phyloP scores from a whole-genome alignment of 2,888 invertebrate genomes.

The Mythimna pallens region DNA sequence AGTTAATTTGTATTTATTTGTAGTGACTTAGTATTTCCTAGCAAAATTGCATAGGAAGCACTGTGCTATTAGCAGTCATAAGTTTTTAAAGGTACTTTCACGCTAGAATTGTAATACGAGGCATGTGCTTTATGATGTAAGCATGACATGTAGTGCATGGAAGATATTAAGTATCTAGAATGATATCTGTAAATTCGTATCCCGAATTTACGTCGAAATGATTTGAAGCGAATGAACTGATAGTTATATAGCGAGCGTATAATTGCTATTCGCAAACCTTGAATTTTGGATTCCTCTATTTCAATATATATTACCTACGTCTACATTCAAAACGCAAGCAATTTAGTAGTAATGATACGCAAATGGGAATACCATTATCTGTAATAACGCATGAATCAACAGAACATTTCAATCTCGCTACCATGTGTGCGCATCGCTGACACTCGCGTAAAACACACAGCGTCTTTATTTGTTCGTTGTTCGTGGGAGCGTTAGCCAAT shows the following conservation, averaged over 20 bases:
- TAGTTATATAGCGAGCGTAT: not conserved
- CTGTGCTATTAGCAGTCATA: not conserved
- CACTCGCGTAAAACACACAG: constrained; percentile 17
- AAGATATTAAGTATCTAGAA: not conserved
- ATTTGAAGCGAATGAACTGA: constrained; percentile 11
- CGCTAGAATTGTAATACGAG: not conserved
- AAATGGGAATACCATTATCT: constrained; percentile 24
- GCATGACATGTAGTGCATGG: not conserved
- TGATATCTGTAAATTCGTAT: not conserved
- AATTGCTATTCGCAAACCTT: constrained; percentile 12
- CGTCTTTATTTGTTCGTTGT: constrained; percentile 11
- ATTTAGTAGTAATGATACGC: constrained; percentile 36
- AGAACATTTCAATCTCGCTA: constrained; percentile 23
- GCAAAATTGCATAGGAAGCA: not conserved
- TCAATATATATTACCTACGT: constrained; percentile 12
- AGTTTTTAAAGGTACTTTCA: not conserved
- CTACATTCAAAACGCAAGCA: constrained; percentile 24
- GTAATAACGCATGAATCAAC: constrained; percentile 20
- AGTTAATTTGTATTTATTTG: constrained; percentile 10
- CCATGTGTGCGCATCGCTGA: not conserved
- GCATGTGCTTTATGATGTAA: not conserved
- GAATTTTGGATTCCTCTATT: constrained; percentile 31
- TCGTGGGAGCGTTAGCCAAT: constrained; percentile 54
- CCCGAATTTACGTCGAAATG: not conserved
- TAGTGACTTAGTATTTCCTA: constrained; percentile 4